phyloP scores from a whole-genome alignment of 2,797 vertebrate species.

The Megalops cyprinoides region DNA sequence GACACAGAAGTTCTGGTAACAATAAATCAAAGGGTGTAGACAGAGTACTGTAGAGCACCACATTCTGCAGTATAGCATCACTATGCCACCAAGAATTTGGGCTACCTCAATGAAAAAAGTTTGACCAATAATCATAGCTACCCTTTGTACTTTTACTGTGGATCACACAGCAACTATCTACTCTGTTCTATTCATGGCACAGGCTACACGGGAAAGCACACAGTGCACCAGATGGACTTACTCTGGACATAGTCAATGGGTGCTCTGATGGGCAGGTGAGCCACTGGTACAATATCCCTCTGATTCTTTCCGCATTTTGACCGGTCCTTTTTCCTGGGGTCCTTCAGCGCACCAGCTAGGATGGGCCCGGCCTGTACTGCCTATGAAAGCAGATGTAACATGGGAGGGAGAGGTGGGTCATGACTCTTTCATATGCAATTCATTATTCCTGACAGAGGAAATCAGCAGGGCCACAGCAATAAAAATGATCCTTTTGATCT shows the following conservation, averaged over 20 bases:
- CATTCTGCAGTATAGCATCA: neutral
- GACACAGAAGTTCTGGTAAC: neutral
- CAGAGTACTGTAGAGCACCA: neutral
- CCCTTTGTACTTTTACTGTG: neutral
- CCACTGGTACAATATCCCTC: slow-evolving; percentile 23
- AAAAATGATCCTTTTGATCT: neutral
- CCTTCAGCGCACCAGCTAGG: slow-evolving; percentile 1
- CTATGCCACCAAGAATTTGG: neutral
- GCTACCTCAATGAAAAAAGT: neutral
- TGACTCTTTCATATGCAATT: neutral
- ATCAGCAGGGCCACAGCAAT: neutral
- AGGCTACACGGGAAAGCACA: neutral
- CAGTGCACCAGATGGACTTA: slow-evolving; percentile 17
- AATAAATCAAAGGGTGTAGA: neutral
- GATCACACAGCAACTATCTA: neutral
- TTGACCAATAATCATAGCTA: neutral
- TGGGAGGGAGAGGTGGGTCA: neutral
- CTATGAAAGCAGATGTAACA: neutral
- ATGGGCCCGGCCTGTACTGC: neutral
- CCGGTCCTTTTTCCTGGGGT: slow-evolving; percentile 17
- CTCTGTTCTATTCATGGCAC: neutral
- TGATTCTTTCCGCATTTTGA: slow-evolving; percentile 9
- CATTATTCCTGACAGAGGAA: neutral
- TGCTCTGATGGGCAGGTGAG: slow-evolving; percentile 36
- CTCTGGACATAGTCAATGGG: slow-evolving; percentile 25